Conservation (phyloP, 2,113 vertebrate species). For the Gavia stellata region DNA sequence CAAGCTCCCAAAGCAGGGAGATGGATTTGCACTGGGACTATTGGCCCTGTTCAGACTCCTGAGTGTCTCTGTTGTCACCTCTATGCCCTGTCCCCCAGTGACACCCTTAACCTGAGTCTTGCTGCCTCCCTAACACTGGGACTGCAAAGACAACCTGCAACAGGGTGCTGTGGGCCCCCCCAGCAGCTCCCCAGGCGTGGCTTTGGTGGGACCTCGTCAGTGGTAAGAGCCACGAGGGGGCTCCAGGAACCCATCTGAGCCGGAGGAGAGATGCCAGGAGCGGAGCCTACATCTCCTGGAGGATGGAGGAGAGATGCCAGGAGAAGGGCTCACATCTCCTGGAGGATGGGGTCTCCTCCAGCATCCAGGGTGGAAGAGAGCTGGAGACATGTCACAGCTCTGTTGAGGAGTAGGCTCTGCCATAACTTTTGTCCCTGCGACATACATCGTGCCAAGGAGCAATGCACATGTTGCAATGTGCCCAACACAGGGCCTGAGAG, state of each 20-base stretch:
- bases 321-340: background rate
- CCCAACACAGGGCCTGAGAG: background rate
- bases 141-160: background rate
- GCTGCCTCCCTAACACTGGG: background rate
- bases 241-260: slow-evolving; percentile 33
- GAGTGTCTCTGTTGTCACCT: background rate
- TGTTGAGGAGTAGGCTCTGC: background rate
- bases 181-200: background rate
- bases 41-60: background rate
- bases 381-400: background rate
- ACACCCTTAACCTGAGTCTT: background rate
- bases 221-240: slow-evolving; percentile 44
- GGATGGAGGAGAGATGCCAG: background rate
- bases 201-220: background rate
- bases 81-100: background rate
- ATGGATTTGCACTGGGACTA: background rate
- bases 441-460: background rate
- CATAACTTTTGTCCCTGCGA: background rate
- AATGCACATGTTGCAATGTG: background rate
- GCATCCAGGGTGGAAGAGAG: background rate
- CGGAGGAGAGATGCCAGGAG: background rate
- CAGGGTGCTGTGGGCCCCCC: background rate
- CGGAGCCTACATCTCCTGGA: background rate
- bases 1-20: background rate
- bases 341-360: background rate